Evolutionary conservation across 2,888 invertebrate genomes (phyloP).

Genomic region (Callyntrura guangdongensis): DNA sequence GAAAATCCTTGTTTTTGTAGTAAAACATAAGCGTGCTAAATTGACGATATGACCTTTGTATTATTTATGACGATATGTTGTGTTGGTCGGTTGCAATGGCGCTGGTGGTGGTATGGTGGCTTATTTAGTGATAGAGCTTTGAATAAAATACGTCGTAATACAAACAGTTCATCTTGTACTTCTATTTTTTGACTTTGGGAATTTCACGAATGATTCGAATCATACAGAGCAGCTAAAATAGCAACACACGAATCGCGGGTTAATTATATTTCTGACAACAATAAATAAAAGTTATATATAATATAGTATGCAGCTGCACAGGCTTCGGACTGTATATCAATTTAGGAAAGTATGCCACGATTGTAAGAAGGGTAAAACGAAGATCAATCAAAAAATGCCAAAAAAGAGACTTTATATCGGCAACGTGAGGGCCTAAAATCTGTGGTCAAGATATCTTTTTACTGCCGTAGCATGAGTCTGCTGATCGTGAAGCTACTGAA

Average conservation of each 20-base stretch:
- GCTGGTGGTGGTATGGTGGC: background rate
- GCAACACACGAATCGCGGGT: background rate
- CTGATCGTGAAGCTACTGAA: background rate
- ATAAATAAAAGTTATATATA: constrained; percentile 18
- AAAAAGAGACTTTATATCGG: constrained; percentile 5
- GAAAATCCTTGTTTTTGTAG: constrained; percentile 60
- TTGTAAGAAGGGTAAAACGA: constrained; percentile 8
- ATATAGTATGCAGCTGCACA: no score
- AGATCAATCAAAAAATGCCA: constrained; percentile 38
- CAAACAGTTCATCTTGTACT: background rate
- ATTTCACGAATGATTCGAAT: constrained; percentile 9
- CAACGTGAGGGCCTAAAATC: background rate
- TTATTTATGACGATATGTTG: no score
- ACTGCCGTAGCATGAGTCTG: background rate
- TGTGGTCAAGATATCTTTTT: background rate
- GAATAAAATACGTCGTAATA: background rate
- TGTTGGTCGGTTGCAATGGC: background rate
- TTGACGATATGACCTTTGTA: constrained; percentile 60
- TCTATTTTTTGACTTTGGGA: constrained; percentile 43
- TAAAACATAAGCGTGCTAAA: constrained; percentile 75
- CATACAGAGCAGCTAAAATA: constrained; percentile 13
- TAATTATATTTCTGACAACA: constrained; percentile 21
- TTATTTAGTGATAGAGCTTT: background rate
- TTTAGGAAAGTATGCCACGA: background rate
- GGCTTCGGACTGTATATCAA: background rate